Evolutionary conservation across 2,888 invertebrate genomes (phyloP), one percentile per base, ranked within the genome.

Genomic region (Hesperia comma): DNA sequence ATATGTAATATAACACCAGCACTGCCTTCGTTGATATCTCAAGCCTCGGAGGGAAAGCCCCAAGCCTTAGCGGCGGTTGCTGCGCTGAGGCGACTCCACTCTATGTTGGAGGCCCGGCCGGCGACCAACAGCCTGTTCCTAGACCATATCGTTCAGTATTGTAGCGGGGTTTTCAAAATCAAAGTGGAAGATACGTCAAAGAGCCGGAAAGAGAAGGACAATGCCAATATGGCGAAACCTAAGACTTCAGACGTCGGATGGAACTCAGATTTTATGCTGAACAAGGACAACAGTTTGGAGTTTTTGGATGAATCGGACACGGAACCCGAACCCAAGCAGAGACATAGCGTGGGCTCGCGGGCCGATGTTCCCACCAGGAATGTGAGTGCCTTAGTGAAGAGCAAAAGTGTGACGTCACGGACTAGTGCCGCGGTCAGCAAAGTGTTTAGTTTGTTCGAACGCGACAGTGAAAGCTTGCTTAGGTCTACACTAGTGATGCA

Each of bases 11-110:
- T 96, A 68, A 96, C 96, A 63, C 96, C 98, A 19, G 96, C 98
- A 17, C 91, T 99, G 77, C 98, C 98, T 7, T 94, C 95, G 70
- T 91, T 99, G 62, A 93, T 98, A 80, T 94, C 96, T 2, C 95
- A 97, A 77, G 98, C 98, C 5, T 94, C 97, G 40, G 93, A 93
- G 61, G 96, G 96, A n/a, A 94, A 95, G 79, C 96, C 96, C 60
- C 96, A 96, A 80, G 98, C 98, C 0, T 92, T 96, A 70, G 95
- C 96, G 17, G 98, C 98, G 0, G 95, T 98, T 37, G 95, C 96
- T 0, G 97, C 97, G 5, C 83, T 98, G 55, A 94, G 96, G 57
- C 94, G 96, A 63, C 94, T 98, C 72, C 96, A 97, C 86, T 95
- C 95, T 76, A 94, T 97, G 93, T 94, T 97, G 81, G 96, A 96